These are phyloP conservation scores for Anorthoa munda DNA, from an alignment of 2,888 invertebrate genomes.

Conservation along the genomic window DNA sequence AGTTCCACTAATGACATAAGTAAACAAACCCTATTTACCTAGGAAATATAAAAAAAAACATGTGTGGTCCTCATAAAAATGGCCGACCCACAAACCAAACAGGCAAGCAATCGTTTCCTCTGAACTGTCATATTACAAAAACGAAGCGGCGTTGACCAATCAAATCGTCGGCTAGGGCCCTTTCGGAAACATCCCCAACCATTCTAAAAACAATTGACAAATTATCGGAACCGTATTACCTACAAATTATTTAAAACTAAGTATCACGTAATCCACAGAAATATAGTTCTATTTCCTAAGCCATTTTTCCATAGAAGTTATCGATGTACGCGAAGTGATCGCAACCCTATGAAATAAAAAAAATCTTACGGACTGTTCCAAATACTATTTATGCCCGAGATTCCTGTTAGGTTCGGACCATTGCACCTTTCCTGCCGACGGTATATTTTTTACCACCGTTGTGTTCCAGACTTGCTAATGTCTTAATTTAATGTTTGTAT, in stretches of 20 bases:
- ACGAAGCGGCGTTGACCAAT: constrained; percentile 34
- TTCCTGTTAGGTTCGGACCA: constrained; percentile 27
- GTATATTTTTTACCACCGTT: constrained; percentile 31
- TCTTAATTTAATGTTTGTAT: constrained; percentile 47
- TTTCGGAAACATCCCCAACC: constrained; percentile 30
- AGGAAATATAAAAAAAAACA: background rate
- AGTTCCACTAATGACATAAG: background rate
- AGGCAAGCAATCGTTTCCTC: constrained; percentile 36
- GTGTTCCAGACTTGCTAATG: constrained; percentile 45
- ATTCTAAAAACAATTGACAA: constrained; percentile 39
- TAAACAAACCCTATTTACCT: background rate
- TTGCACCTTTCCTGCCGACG: constrained; percentile 28
- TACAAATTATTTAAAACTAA: constrained; percentile 51
- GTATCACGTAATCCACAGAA: constrained; percentile 54
- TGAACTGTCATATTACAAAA: constrained; percentile 43
- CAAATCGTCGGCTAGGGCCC: constrained; percentile 41
- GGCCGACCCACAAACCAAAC: constrained; percentile 8
- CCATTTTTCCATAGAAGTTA: constrained; percentile 38
- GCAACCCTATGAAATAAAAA: constrained; percentile 46
- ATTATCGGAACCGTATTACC: constrained; percentile 11
- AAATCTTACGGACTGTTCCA: constrained; percentile 31
- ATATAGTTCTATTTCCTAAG: constrained; percentile 27
- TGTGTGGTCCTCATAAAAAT: constrained; percentile 16
- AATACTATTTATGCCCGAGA: constrained; percentile 56
- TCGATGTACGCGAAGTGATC: constrained; percentile 27